phyloP scores from a whole-genome alignment of 2,797 vertebrate genomes.

The Hafferia zeledoni region DNA sequence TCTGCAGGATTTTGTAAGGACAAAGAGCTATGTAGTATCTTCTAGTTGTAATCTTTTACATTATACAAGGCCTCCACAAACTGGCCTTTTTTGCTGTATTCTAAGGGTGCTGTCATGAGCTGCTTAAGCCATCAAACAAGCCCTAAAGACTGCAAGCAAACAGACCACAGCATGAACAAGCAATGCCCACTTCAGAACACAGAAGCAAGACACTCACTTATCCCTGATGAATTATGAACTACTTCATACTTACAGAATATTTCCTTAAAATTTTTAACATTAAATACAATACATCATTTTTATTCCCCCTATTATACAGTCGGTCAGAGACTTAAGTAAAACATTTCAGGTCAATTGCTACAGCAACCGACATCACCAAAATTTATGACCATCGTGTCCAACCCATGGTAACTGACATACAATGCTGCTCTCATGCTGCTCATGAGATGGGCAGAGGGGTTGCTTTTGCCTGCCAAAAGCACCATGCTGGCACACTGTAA shows the following conservation, averaged over 20 bases:
- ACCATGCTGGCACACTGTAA: neutral
- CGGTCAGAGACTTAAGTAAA: neutral
- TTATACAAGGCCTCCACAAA: neutral
- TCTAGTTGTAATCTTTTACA: neutral
- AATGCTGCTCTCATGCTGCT: neutral
- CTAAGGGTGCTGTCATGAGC: neutral
- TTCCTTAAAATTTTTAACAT: neutral
- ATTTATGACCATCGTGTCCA: neutral
- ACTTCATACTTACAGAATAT: neutral
- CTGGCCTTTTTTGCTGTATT: neutral
- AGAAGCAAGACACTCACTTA: slow-evolving; percentile 20
- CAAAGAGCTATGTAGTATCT: neutral
- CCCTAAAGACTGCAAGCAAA: slow-evolving; percentile 33
- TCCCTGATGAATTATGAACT: slow-evolving; percentile 37
- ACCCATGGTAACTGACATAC: neutral
- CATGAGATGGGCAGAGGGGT: neutral
- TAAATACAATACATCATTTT: neutral
- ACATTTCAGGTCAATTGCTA: neutral
- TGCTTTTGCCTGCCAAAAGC: neutral
- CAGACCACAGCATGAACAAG: slow-evolving; percentile 30
- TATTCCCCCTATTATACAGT: neutral
- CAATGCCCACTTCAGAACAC: slow-evolving; percentile 34
- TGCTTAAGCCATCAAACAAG: slow-evolving; percentile 45
- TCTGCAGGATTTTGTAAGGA: neutral
- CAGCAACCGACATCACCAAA: neutral